Evolutionary conservation across 2,888 invertebrate genomes (phyloP), one percentile per base, ranked within the genome.

Genomic region (Ormyrus thymus): DNA sequence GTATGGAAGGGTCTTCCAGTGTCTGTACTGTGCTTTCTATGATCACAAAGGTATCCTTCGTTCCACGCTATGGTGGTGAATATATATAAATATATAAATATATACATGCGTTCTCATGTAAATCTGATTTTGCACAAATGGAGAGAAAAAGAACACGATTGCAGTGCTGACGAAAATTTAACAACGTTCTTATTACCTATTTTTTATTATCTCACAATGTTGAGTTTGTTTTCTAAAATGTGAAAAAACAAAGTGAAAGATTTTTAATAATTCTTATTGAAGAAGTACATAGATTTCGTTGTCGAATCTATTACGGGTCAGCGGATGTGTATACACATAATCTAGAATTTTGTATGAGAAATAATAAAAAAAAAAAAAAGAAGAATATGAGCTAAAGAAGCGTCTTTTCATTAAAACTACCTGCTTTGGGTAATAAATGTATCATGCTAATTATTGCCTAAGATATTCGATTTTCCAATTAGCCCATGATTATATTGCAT

Each of bases 401-500:
- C 65, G 72, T 78, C 70, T 79, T 84, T 83, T 83, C 69, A 76
- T 78, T 83, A 84, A 82, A 81, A 83, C 83, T 84, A 84, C 83
- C 83, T 83, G 83, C 82, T 84, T 83, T 84, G 82, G 81, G 83
- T 84, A 85, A 83, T 81, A 81, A 76, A 70, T 88, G 88, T 88
- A 88, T 86, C 81, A 87, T 88, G 88, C 83, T 87, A 86, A 87
- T 85, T 87, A 86, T 86, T 83, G 86, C 86, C 85, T 88, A 86
- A 82, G 72, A 74, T 84, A 84, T 82, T 81, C 83, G 84, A 84
- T 85, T 86, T 83, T 84, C 82, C 83, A 84, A 85, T 83, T 87
- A 87, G 87, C 86, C 83, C 87, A 87, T 84, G 86, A 87, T 87
- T 88, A 87, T 88, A 86, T 86, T 87, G 86, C 86, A 87, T 84